These are phyloP conservation scores for Lycorma delicatula DNA, from an alignment of 1,140 invertebrate species.

Conservation along the genomic window DNA sequence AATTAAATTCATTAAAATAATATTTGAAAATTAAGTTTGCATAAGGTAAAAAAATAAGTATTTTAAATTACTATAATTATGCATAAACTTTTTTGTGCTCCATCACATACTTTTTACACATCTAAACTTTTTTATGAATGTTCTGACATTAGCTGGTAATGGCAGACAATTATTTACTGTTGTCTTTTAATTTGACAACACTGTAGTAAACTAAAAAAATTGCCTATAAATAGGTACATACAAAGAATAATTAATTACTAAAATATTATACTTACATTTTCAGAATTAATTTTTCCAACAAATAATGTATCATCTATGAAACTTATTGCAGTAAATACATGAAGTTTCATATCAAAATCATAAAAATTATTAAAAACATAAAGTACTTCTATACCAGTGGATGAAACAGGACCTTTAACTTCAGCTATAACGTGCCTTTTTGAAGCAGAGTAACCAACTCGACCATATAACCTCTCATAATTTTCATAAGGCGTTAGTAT, in stretches of 20 bases:
- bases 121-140: too few species aligned
- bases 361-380: slow-evolving; percentile 46
- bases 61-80: too few species aligned
- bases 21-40: not conserved
- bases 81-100: too few species aligned
- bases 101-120: too few species aligned
- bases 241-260: not conserved
- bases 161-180: too few species aligned
- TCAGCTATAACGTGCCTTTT: slow-evolving; percentile 61
- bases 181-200: too few species aligned
- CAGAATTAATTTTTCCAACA: slow-evolving; percentile 49
- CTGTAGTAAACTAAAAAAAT: too few species aligned
- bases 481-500: slow-evolving; percentile 60
- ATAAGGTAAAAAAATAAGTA: too few species aligned
- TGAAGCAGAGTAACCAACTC: slow-evolving; percentile 58
- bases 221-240: too few species aligned
- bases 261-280: slow-evolving; percentile 41
- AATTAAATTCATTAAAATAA: not conserved
- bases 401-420: slow-evolving; percentile 51
- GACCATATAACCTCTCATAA: slow-evolving; percentile 50
- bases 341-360: slow-evolving; percentile 61
- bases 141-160: too few species aligned
- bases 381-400: slow-evolving; percentile 54
- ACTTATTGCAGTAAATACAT: slow-evolving; percentile 60
- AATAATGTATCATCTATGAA: slow-evolving; percentile 52